These are phyloP conservation scores for Protobothrops mucrosquamatus DNA, from an alignment of 2,113 vertebrate genomes.

Conservation along the genomic window DNA sequence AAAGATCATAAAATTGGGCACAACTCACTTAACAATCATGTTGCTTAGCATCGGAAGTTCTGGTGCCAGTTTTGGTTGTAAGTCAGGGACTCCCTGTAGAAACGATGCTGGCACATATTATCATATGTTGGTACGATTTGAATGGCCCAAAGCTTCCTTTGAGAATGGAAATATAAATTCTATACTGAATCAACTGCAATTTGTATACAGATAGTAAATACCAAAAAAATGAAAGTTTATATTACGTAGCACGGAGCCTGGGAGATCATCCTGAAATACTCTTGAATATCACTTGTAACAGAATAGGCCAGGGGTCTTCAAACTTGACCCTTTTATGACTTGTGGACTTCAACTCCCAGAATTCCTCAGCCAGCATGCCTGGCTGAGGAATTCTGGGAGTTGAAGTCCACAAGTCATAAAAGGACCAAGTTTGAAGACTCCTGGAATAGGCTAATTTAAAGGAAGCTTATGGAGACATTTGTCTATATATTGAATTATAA, in stretches of 20 bases:
- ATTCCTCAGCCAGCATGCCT: too few species aligned
- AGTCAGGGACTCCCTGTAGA: neutral
- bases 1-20: too few species aligned
- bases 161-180: neutral
- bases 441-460: neutral
- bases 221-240: neutral
- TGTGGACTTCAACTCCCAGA: too few species aligned
- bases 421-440: too few species aligned
- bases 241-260: neutral
- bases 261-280: neutral
- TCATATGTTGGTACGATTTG: neutral
- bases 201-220: neutral
- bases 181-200: neutral
- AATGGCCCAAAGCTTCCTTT: neutral
- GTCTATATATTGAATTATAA: neutral
- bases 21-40: too few species aligned
- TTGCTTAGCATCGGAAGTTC: too few species aligned
- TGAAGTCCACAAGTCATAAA: too few species aligned
- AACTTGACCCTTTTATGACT: too few species aligned
- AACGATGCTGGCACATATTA: neutral
- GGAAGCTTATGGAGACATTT: neutral
- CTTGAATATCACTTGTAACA: neutral
- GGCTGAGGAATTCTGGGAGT: too few species aligned
- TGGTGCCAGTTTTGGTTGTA: too few species aligned
- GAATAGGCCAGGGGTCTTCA: neutral